These are phyloP conservation scores for Sesia bembeciformis DNA, from an alignment of 2,888 invertebrate species.

Conservation along the genomic window DNA sequence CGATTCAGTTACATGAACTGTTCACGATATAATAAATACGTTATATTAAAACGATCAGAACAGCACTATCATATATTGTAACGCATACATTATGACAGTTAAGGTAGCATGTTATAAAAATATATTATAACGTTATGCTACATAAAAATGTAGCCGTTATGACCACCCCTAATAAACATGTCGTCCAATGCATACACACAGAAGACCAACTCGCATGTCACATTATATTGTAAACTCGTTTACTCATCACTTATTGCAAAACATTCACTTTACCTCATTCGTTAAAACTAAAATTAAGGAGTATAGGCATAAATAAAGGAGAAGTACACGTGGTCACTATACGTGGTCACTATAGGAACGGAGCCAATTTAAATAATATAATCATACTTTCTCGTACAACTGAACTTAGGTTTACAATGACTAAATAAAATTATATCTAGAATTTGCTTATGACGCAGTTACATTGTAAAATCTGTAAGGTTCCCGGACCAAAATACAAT, in stretches of 20 bases:
- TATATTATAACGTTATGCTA: too few species aligned
- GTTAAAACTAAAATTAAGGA: constrained; percentile 43
- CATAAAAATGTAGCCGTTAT: too few species aligned
- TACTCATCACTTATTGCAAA: constrained; percentile 33
- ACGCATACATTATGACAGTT: too few species aligned
- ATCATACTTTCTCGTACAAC: constrained; percentile 47
- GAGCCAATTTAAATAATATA: constrained; percentile 53
- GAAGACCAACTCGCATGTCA: constrained; percentile 16
- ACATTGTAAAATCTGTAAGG: neutral
- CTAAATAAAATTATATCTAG: constrained; percentile 60
- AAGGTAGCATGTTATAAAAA: too few species aligned
- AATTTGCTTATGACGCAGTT: neutral
- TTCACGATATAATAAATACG: too few species aligned
- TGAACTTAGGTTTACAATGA: constrained; percentile 63
- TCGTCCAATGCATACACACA: constrained; percentile 26
- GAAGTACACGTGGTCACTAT: constrained; percentile 45
- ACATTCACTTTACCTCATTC: constrained; percentile 31
- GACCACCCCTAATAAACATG: constrained; percentile 21
- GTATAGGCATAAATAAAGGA: constrained; percentile 59
- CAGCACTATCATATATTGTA: too few species aligned
- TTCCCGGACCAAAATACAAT: neutral
- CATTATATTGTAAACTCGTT: constrained; percentile 4
- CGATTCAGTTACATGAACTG: too few species aligned
- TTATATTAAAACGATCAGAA: too few species aligned
- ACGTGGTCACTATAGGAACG: constrained; percentile 52